A percentile compares a stretch with the other conserved stretches of the same genome.
phyloP scores from a whole-genome alignment of 2,113 vertebrate species.

The Hyperopisus bebe region DNA sequence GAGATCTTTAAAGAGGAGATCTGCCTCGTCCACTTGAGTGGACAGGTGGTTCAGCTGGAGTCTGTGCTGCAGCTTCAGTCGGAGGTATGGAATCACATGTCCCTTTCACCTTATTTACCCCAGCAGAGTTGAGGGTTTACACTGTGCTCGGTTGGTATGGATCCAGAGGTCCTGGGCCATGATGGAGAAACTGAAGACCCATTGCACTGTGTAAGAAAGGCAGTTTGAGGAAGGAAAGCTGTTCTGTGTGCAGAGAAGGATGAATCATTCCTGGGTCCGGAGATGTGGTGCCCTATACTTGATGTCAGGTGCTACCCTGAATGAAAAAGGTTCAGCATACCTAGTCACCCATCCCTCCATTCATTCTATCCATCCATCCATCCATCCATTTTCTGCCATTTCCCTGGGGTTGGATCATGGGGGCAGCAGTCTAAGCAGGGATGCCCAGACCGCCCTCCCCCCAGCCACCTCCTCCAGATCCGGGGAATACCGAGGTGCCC shows the following conservation, averaged over 20 bases:
- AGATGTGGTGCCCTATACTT: background rate
- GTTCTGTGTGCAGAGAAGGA: background rate
- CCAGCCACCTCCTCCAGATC: too few species aligned
- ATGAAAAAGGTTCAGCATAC: background rate
- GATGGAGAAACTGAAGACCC: background rate
- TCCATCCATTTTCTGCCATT: background rate
- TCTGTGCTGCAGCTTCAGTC: slow-evolving; percentile 39
- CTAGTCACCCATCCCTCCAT: background rate
- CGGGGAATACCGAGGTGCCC: too few species aligned
- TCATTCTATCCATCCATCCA: background rate
- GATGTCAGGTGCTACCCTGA: background rate
- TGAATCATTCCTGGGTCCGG: background rate
- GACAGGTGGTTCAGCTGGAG: slow-evolving; percentile 48
- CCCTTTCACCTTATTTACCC: background rate
- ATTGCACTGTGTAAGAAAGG: background rate
- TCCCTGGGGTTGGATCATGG: too few species aligned
- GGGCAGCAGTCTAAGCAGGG: too few species aligned
- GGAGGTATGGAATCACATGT: slow-evolving; percentile 43
- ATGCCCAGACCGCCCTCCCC: too few species aligned
- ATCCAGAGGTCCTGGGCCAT: background rate
- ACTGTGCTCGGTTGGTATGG: background rate
- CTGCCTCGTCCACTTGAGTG: slow-evolving; percentile 53
- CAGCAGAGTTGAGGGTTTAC: background rate
- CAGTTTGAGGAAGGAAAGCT: background rate
- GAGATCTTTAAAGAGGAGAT: slow-evolving; percentile 63